Conservation (phyloP, 2,888 invertebrate genomes). For the Oscheius sp. region DNA sequence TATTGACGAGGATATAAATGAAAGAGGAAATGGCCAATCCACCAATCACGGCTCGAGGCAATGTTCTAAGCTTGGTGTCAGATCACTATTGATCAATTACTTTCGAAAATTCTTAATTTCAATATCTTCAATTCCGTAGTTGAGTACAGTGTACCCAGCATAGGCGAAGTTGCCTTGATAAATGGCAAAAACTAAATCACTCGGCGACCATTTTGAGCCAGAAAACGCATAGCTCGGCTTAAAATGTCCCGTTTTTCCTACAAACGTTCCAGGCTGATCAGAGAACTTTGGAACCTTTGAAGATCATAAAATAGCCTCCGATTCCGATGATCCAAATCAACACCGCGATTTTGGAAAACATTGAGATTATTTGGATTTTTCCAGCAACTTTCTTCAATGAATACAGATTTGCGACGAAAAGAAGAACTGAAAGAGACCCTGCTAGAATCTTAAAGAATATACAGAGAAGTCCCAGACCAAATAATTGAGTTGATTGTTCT, state of each 20-base stretch:
- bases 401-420: constrained; percentile 50
- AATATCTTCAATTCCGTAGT: constrained; percentile 54
- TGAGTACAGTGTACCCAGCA: constrained; percentile 51
- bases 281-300: constrained; percentile 19
- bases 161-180: constrained; percentile 56
- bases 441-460: constrained; percentile 21
- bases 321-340: constrained; percentile 43
- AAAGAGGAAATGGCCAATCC: constrained; percentile 44
- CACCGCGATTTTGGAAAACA: constrained; percentile 45
- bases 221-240: constrained; percentile 37
- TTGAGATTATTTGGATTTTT: constrained; percentile 46
- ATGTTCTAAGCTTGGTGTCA: constrained; percentile 32
- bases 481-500: constrained; percentile 31
- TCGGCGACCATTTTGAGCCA: constrained; percentile 35
- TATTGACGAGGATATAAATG: constrained; percentile 47
- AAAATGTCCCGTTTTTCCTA: constrained; percentile 33
- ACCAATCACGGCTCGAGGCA: constrained; percentile 45
- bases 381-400: constrained; percentile 48
- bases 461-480: constrained; percentile 45
- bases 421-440: constrained; percentile 42
- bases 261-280: background rate
- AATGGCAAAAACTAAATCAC: constrained; percentile 47
- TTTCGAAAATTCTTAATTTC: constrained; percentile 44
- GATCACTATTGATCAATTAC: constrained; percentile 21
- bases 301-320: constrained; percentile 45